Evolutionary conservation across 1,140 invertebrate genomes (phyloP), one percentile per base, ranked within the genome.

Genomic region (Listronotus bonariensis): DNA sequence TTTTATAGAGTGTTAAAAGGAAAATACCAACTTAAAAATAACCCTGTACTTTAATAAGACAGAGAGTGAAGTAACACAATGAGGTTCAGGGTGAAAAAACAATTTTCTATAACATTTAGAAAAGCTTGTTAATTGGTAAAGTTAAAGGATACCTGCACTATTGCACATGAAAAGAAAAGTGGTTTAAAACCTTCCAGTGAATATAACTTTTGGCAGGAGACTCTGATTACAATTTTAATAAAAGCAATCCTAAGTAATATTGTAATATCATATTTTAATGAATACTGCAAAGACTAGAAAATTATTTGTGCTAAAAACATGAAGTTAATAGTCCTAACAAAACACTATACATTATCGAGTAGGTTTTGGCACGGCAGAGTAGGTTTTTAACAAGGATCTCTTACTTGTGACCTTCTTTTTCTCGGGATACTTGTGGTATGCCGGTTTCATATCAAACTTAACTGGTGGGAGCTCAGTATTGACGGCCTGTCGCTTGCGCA

Each of bases 401-500:
- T 72, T 70, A 14, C 65, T 61, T 15, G 59, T 65, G 9, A 65
- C 36, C 55, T 69, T 71, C 51, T 71, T 74, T 59, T 71, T 74
- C 31, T 74, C 72, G 3, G 72, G 71, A 60, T 74, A 74, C 36
- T 72, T 74, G 45, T 74, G 76, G 46, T 77, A 78, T 20, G 74
- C 71, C 9, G 74, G 69, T 55, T 77, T 78, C 72, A 77, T 72
- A 0, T 70, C 71, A 15, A 74, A 68, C 41, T 60, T 60, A 26
- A 73, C 67, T 0, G 65, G 63, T 8, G 62, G 52, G 0, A 65
- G 62, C 32, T 65, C 67, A 46, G 73, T 68, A 52, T 65, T 55
- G 55, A 62, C 55, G 8, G 65, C 69, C 51, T 72, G 73, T 18
- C 79, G 79, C 76, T 93, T 93, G 18, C 91, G 82, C 93, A 99